Base-by-base conservation (phyloP, 2,113 vertebrate genomes). In the Theristicus caerulescens region DNA sequence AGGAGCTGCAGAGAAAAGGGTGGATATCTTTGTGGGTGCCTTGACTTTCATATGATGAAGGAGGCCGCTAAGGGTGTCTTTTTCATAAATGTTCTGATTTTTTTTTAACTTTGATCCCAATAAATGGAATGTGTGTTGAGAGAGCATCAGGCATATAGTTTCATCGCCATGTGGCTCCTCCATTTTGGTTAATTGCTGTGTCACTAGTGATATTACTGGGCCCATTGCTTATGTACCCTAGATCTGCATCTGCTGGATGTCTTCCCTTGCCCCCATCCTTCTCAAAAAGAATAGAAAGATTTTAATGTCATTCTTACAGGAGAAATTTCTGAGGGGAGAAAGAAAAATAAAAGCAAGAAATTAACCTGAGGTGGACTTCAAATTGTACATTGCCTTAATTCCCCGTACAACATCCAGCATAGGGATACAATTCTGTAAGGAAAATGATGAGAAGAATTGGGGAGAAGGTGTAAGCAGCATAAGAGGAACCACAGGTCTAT, bases 21-120 rank as follows among this genome's bases (percentile, higher is more conserved):
- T 90, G 67, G 55, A 17, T 94, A 51, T 86, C 66, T 88, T 86
- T 73, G n/a, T 70, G 78, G 61, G 84, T 94, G 62, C 62, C 84
- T 89, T 88, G 94, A 80, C 94, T 94, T 97, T 97, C 67, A 21
- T 51, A 81, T 55, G n/a, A 86, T 83, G 74, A 92, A 96, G 82
- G 62, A 91, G 82, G 40, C 18, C 74, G 82, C 19, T 69, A 80
- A 95, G 26, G 29, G 16, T 91, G 52, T 82, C 58, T 90, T 85
- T 90, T 94, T 95, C 87, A 62, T 87, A 82, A 90, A 65, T 61
- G 62, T 59, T 82, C 54, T 82, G 44, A 54, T 81, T 79, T 84
- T 90, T 90, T 72, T 76, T 36, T 2, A 57, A 72, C 65, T 93
- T 94, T 93, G 81, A 93, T 95, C 66, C 42, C 17, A n/a, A 11